Evolutionary conservation across 2,888 invertebrate species (phyloP), one percentile per base, ranked within the genome.

Genomic region (Drosophila ezoana): DNA sequence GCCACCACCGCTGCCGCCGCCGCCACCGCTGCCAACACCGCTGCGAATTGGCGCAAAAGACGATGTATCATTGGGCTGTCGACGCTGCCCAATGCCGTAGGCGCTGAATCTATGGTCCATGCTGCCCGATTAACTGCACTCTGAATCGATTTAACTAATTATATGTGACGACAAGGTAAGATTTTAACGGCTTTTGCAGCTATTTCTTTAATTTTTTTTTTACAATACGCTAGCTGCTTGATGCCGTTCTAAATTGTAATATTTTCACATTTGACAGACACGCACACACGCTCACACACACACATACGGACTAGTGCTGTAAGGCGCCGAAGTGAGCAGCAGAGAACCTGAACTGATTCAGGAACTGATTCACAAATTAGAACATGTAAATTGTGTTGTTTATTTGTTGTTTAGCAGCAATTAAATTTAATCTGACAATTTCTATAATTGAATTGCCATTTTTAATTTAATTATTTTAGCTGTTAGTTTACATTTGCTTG

Each of bases 71-170:
- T 61, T 75, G 6, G 60, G 60, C 47, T 62, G 63, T 10, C 75
- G 72, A 28, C 81, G 83, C 58, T 86, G 86, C 18, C 80, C 81
- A 56, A 72, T 78, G 38, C 83, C 83, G 45, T 79, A 85, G 38
- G 80, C 86, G 53, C 49, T 86, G 49, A 52, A 68, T 40, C 86
- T 67, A 60, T 32, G 75, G 41, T 82, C 80, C 81, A 82, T 82
- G 3, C 9, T 44, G 35, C 14, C 28, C 10, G n/a, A 40, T 20
- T 40, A 38, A 35, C 11, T 43, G 16, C 40, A 10, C 37, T 23
- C 41, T 14, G 59, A 43, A 51, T 40, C 59, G 58, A 54, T 49
- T 8, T 28, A 45, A 18, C 52, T 33, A 48, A 48, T 52, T 20
- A 38, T 52, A 40, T 41, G 44, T 37, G 40, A 18, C 33, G 9